Evolutionary conservation across 2,113 vertebrate species (phyloP), one percentile per base, ranked within the genome.

Genomic region (Bujurquina vittata): DNA sequence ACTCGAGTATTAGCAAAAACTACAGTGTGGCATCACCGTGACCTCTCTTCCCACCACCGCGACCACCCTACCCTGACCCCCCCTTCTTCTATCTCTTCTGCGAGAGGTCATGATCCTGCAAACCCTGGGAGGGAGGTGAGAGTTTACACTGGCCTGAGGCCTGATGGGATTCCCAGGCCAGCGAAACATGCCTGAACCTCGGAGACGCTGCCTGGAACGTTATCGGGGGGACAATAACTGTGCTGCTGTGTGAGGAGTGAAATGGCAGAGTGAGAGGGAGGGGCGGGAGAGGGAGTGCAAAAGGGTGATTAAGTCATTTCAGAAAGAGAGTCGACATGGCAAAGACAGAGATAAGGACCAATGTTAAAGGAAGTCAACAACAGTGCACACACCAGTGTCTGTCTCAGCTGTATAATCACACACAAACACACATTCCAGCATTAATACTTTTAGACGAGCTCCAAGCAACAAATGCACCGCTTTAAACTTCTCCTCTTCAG

Each of bases 161-260:
- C 57, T 60, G 77, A 54, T 33, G 2, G 84, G 81, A 84, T 87
- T 94, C 89, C 80, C 85, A 83, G 63, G 52, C 59, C 61, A 1
- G 7, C 49, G 56, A 72, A 80, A 88, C 88, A 92, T 92, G 86
- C 89, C 89, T 84, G 84, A 89, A 86, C 87, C 87, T 65, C 10
- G 57, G 75, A 87, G 75, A 84, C 23, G 10, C 79, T 74, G 73
- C 33, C 72, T n/a, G 46, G 57, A 80, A 20, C 15, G 61, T 81
- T 57, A 87, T 85, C 46, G 58, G 73, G 86, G 23, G 33, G 37
- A 83, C 57, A 57, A 85, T 82, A 76, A 84, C 75, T 59, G 56
- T 0, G 52, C 58, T 49, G 74, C 12, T 75, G 31, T 58, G 77
- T 62, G 69, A 26, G 20, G 15, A 49, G 29, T 33, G 46, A 37